Evolutionary conservation across 2,797 vertebrate species (phyloP), one percentile per base, ranked within the genome.

Genomic region (Lithobates pipiens): DNA sequence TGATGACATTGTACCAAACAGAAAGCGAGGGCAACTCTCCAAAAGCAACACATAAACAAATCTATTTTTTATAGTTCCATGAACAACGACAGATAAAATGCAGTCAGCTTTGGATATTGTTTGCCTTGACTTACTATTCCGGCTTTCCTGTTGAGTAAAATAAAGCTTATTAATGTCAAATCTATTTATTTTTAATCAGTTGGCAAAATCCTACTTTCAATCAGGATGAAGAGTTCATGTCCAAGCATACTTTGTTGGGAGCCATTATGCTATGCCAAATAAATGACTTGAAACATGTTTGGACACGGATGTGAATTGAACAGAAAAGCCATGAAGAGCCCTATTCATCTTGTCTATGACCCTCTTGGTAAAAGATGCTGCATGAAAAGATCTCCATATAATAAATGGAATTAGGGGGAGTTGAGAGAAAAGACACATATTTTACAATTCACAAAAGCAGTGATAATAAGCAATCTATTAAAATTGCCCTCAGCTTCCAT

Each of bases 361-460:
- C 46, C 18, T 57, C 46, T 54, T 57, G 21, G 42, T 77, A 18
- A n/a, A 70, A 69, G 1, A 77, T 72, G n/a, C 50, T 25, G 16
- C 16, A 77, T 27, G 36, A 29, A 18, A 69, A 71, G 67, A n/a
- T 42, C n/a, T 36, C 21, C 29, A 39, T 63, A 39, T 77, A 44
- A 71, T 77, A 67, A 77, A 74, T 83, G 21, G 6, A 65, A 84
- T 77, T 77, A 69, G 68, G 27, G 71, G 10, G 21, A 57, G 32
- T 70, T 11, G 15, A 72, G 32, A 72, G 8, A 77, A 76, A 63
- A 57, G 16, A 63, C 67, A 72, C 77, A 65, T 8, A 68, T 16
- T 44, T 69, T 72, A 18, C 46, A 84, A 63, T 84, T 68, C 67
- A 72, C 46, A 78, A 44, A 42, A 61, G 11, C 27, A 68, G 2